Evolutionary conservation across 2,797 vertebrate genomes (phyloP), one percentile per base, ranked within the genome.

Genomic region (Crenuchus spilurus): DNA sequence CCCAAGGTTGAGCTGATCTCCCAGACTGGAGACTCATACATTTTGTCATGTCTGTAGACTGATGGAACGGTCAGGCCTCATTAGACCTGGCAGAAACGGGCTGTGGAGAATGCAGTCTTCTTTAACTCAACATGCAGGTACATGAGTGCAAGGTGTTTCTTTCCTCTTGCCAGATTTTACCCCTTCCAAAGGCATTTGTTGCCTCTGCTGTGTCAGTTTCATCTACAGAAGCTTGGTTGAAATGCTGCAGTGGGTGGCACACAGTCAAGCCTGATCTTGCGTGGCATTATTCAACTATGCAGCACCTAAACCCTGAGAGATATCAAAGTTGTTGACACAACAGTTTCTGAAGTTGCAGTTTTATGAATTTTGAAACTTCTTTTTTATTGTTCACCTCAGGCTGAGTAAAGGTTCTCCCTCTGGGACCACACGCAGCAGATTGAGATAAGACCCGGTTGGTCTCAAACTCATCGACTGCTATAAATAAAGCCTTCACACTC

Each of bases 21-120:
- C 39, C 60, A 35, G 28, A 6, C 26, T 0, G 24, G 10, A 7
- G 2, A 18, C 30, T 22, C 20, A 2, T 1, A 18, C 5, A 20
- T 52, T 44, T 33, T 46, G 61, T 73, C 20, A 46, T 16, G 18
- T 55, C 28, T 42, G 11, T 55, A 24, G 37, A 4, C 11, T 2
- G 57, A 69, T 52, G 14, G 68, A 39, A 26, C 39, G 22, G 51
- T 73, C 67, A 72, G 69, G 57, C 41, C 67, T 72, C 49, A 51
- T 70, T 49, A 41, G 76, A 30, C 18, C 41, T 30, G 33, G n/a
- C 51, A 46, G 62, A 76, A 75, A 70, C 44, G 65, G 39, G 35
- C 70, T 63, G 73, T 66, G 66, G 66, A 72, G 74, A 72, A 68
- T 46, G 67, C 60, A 3, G 11, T 46, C 35, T 72, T 35, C 60